Evolutionary conservation across 2,888 invertebrate species (phyloP), one percentile per base, ranked within the genome.

Genomic region (Machimus rusticus): DNA sequence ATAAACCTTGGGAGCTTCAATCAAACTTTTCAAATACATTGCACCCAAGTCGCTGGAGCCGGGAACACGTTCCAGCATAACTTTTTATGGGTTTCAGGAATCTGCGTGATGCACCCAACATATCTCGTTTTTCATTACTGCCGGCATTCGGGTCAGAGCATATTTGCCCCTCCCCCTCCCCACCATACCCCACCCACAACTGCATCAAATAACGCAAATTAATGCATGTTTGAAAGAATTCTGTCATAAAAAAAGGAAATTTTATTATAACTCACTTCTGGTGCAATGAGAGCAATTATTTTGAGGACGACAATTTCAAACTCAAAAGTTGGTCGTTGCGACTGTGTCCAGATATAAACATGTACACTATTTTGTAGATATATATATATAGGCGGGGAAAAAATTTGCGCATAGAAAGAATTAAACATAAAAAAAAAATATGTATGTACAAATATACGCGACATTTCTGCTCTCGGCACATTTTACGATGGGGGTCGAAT

Each of bases 101-200:
- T 78, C 39, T 78, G 43, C 43, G 37, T 78, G 78, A 78, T 78
- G 78, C 78, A 66, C 12, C 12, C 16, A 9, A 46, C 51, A 77
- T 78, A 78, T 78, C 78, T 46, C 78, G 9, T 78, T 78, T 78
- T 78, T 78, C 78, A 78, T 78, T 78, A 78, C 78, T 78, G n/a
- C 19, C 23, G 43, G 43, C 43, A 78, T 78, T 12, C 43, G 43
- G 78, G 46, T 78, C 78, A 43, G 12, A 66, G 78, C 78, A 77
- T 77, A 37, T 39, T 77, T 77, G 37, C 34, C 51, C 6, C 16
- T 6, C 5, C n/a, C 51, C 5, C 43, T 1, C 12, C 16, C 43
- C 12, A 9, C 1, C 43, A 12, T 43, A 51, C 16, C 16, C 5
- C 16, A 16, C 66, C 28, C 23, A 2, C 19, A 66, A 66, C 23